These are phyloP conservation scores for Sturnira hondurensis DNA, from an alignment of 2,113 vertebrate genomes.

Conservation along the genomic window DNA sequence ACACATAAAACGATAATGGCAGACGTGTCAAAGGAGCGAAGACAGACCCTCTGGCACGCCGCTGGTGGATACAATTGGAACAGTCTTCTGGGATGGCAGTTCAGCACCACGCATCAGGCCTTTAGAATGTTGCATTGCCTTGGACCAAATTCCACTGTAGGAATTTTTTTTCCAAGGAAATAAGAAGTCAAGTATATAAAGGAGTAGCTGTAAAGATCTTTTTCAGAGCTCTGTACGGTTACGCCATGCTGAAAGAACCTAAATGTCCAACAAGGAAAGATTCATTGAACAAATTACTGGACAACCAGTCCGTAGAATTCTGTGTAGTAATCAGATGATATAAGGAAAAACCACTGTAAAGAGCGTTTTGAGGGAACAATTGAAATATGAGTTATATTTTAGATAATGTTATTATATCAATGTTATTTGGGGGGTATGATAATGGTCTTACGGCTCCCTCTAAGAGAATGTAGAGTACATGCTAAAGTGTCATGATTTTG, in stretches of 20 bases:
- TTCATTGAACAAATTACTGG: background rate
- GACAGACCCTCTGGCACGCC: background rate
- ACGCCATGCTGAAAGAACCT: background rate
- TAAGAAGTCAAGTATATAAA: background rate
- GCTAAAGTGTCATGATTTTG: background rate
- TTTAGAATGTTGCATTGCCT: background rate
- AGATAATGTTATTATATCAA: background rate
- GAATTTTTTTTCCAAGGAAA: constrained; percentile 13
- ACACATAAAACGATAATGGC: background rate
- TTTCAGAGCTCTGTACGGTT: background rate
- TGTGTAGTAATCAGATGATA: background rate
- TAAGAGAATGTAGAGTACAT: background rate
- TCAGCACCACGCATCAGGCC: background rate
- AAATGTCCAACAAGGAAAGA: background rate
- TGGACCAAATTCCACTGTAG: background rate
- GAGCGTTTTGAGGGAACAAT: background rate
- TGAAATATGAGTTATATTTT: background rate
- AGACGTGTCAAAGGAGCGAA: background rate
- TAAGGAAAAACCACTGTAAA: background rate
- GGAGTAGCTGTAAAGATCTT: background rate
- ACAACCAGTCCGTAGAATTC: background rate
- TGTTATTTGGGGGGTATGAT: background rate
- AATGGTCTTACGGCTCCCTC: background rate
- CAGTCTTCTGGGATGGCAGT: background rate
- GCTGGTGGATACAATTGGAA: background rate